A percentile compares a stretch with the other conserved stretches of the same genome.
phyloP scores from a whole-genome alignment of 2,888 invertebrate species.

The Invenusta paracnida region DNA sequence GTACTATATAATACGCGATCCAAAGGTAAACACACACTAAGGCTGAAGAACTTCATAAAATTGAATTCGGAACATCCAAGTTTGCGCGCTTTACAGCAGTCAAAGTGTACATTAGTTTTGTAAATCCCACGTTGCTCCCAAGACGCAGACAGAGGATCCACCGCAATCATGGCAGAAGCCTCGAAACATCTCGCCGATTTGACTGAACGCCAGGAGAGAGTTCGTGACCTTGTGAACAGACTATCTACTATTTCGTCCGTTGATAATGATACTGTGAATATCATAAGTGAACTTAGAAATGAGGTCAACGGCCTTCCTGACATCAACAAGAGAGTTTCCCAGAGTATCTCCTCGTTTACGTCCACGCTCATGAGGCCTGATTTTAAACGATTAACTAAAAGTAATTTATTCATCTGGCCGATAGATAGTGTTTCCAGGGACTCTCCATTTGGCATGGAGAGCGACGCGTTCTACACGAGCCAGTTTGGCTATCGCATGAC shows the following conservation, averaged over 20 bases:
- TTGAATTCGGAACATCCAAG: too few species aligned
- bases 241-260: background rate
- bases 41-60: too few species aligned
- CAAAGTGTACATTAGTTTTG: too few species aligned
- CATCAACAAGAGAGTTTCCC: too few species aligned
- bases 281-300: background rate
- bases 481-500: background rate
- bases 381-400: too few species aligned
- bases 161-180: background rate
- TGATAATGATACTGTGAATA: background rate
- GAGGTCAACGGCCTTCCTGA: background rate
- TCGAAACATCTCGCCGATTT: background rate
- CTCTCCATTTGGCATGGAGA: background rate
- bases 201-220: background rate
- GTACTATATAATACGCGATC: too few species aligned
- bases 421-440: background rate
- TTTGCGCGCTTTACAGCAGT: too few species aligned
- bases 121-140: too few species aligned
- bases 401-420: background rate
- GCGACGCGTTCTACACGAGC: background rate
- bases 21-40: too few species aligned
- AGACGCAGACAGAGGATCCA: too few species aligned
- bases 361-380: too few species aligned
- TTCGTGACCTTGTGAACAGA: background rate
- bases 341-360: too few species aligned